phyloP scores from a whole-genome alignment of 2,113 vertebrate genomes.

The Andinoacara biseriatus region DNA sequence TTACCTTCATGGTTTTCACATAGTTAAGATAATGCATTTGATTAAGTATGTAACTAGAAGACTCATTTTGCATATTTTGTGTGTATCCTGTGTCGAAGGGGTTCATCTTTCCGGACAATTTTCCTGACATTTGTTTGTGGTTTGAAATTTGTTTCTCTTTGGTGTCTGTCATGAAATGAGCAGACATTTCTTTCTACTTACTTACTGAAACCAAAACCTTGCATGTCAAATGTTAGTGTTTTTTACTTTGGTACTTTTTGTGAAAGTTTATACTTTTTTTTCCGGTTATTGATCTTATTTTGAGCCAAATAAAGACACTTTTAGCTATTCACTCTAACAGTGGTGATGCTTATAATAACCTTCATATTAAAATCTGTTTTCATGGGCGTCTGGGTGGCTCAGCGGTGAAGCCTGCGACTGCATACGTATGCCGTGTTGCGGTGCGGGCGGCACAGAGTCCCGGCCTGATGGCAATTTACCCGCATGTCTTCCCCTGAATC shows the following conservation, averaged over 20 bases:
- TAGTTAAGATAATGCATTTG: background rate
- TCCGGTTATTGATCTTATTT: background rate
- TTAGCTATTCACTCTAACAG: background rate
- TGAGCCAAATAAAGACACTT: background rate
- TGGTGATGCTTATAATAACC: background rate
- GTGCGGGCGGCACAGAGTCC: too few species aligned
- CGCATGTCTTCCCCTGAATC: too few species aligned
- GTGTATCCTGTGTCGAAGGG: background rate
- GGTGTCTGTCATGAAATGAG: conserved; percentile 14
- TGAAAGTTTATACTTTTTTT: background rate
- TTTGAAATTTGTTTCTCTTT: conserved; percentile 27
- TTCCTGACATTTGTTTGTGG: conserved; percentile 75
- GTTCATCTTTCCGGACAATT: conserved; percentile 49
- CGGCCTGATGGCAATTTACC: too few species aligned
- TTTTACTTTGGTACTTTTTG: background rate
- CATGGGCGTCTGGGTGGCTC: too few species aligned
- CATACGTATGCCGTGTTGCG: too few species aligned
- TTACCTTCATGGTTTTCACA: background rate
- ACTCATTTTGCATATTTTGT: background rate
- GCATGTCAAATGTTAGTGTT: background rate
- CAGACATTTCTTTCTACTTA: background rate
- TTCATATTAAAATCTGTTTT: background rate
- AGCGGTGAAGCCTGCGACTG: too few species aligned
- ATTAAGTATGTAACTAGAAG: background rate
- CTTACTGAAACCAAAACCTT: background rate